phyloP scores from a whole-genome alignment of 2,113 vertebrate species.

The Forbesichthys papilliferus region DNA sequence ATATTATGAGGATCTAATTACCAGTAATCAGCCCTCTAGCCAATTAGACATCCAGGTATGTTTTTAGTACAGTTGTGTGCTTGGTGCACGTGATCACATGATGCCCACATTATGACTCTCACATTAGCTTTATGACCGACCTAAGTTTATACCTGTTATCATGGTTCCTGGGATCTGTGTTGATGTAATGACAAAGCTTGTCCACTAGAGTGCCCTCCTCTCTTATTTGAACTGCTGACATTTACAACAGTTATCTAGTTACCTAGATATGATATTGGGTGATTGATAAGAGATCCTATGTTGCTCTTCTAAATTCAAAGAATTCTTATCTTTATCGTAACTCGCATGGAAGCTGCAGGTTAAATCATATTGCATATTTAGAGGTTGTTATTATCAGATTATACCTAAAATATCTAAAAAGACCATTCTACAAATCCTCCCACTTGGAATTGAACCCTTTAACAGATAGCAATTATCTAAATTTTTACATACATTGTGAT shows the following conservation, averaged over 20 bases:
- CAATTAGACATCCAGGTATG: slow-evolving; percentile 26
- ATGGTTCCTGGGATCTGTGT: no score
- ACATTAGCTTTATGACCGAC: no score
- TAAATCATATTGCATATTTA: not conserved
- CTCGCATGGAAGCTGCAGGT: not conserved
- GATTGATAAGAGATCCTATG: not conserved
- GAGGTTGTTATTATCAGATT: no score
- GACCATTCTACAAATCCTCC: no score
- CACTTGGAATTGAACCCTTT: no score
- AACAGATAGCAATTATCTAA: no score
- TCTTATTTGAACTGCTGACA: not conserved
- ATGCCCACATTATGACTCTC: no score
- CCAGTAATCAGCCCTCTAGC: slow-evolving; percentile 29
- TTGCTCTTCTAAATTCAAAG: not conserved
- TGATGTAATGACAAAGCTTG: not conserved
- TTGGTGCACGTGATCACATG: no score
- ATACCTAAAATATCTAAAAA: no score
- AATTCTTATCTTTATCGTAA: not conserved
- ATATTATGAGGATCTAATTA: slow-evolving; percentile 44
- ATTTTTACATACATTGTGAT: no score
- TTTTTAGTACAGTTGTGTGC: no score
- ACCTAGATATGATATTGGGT: not conserved
- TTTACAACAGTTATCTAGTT: not conserved
- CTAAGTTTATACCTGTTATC: no score
- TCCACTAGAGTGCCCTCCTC: not conserved